A percentile compares a stretch with the other conserved stretches of the same genome.
Conservation (phyloP, 1,140 invertebrate genomes). For the Pachypsylla venusta region DNA sequence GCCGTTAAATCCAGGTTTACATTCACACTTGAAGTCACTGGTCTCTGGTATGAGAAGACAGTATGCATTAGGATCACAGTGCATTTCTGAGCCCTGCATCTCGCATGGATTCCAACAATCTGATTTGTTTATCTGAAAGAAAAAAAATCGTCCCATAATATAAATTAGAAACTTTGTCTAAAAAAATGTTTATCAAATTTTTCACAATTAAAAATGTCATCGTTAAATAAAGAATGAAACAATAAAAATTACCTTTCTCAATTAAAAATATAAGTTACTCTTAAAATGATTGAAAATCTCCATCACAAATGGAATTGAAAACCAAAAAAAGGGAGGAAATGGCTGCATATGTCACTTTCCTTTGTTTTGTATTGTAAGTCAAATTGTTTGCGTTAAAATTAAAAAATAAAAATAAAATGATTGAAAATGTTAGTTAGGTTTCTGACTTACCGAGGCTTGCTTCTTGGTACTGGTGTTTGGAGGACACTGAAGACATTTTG, state of each 20-base stretch:
- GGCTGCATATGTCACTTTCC: no score
- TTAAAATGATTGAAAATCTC: no score
- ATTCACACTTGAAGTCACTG: conserved; percentile 79
- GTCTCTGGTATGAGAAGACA: conserved; percentile 73
- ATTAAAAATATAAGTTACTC: no score
- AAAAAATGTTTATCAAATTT: conserved; percentile 8
- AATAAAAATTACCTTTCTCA: no score
- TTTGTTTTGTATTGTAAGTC: no score
- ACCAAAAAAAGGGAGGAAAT: no score
- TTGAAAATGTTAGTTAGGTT: no score
- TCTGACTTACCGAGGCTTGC: conserved; percentile 56
- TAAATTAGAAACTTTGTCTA: no score
- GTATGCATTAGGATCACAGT: conserved; percentile 76
- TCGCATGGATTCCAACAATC: conserved; percentile 87
- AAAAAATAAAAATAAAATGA: no score
- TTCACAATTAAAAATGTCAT: conserved; percentile 9
- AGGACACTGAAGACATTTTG: conserved; percentile 72
- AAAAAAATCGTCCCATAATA: conserved; percentile 17
- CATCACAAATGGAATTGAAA: no score
- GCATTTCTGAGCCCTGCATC: conserved; percentile 63
- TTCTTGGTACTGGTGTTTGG: conserved; percentile 81
- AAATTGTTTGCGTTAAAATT: no score
- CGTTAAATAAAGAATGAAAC: background rate
- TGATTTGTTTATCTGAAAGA: conserved; percentile 49
- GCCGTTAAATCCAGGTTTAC: conserved; percentile 86